Base-by-base conservation (phyloP, 37 sponge, comb jelly and placozoan genomes). In the Aplysina aerophoba region DNA sequence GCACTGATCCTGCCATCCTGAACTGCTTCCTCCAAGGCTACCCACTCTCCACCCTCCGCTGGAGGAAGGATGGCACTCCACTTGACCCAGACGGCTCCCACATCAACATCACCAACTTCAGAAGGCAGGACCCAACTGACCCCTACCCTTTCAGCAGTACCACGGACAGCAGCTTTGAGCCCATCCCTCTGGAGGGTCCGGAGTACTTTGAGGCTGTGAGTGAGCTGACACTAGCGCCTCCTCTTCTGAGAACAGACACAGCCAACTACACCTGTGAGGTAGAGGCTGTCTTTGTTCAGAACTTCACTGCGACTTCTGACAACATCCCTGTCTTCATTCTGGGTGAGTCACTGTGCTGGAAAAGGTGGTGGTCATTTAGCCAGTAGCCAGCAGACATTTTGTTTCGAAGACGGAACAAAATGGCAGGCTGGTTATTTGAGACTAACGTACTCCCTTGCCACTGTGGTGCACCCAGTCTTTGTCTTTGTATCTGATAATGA, bases 231-330 rank as follows among this genome's bases (percentile, higher is more conserved):
- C 82, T 93, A 31, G 24, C 66, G 31, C 78, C 38, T 75, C 16
- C 57, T 4, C 22, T 87, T 17, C 57, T 61, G 74, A 79, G 90
- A 55, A 73, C 73, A 55, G 93, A 89, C 83, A 93, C 90, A 55
- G 93, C 53, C 14, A 84, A 73, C 50, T 93, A 93, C 81, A 84
- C 90, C 19, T 93, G 93, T 84, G 73, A 58, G 21, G 90, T 81
- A 19, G 73, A 21, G 28, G 86, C 86, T 55, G 55, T 11, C n/a
- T 80, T 89, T 0, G 79, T 79, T 19, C 17, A 44, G 53, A 50
- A 36, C 53, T 2, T 4, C 1, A 69, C 35, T 15, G 71, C 30
- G 35, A 69, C 71, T 8, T 86, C 90, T 24, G 35, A 24, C 63
- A 36, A 64, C 12, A 84, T 87, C 55, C 57, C 61, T 33, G 72